Percentiles rank a stretch among this genome's conserved stretches.
Conservation (phyloP, 2,113 vertebrate species). For the Epinephelus lanceolatus region DNA sequence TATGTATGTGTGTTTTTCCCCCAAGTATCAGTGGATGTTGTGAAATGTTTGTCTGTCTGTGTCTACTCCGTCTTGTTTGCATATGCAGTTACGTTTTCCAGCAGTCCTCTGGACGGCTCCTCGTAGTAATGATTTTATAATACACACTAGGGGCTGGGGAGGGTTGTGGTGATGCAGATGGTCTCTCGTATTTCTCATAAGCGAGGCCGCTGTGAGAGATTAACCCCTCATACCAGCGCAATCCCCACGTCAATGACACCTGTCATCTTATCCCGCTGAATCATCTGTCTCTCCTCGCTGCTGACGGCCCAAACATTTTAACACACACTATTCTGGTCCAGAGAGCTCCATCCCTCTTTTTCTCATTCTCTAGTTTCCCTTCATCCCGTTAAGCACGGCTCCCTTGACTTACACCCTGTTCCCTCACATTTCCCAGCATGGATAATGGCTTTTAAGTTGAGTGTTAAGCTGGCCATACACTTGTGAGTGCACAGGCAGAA, state of each 20-base stretch:
- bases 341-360: conserved; percentile 54
- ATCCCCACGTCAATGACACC: conserved; percentile 76
- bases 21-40: conserved; percentile 9
- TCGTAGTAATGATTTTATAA: conserved; percentile 76
- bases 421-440: conserved; percentile 56
- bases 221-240: conserved; percentile 74
- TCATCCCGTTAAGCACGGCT: conserved; percentile 41
- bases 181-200: conserved; percentile 74
- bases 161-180: conserved; percentile 60
- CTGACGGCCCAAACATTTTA: conserved; percentile 70
- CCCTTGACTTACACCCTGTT: conserved; percentile 41
- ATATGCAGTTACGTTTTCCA: conserved; percentile 51
- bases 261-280: conserved; percentile 69
- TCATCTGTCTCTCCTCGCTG: conserved; percentile 62
- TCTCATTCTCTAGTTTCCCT: conserved; percentile 69
- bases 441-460: conserved; percentile 63
- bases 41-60: conserved; percentile 40
- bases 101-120: conserved; percentile 54
- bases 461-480: conserved; percentile 52
- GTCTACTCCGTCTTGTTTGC: conserved; percentile 45
- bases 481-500: conserved; percentile 40
- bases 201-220: conserved; percentile 61
- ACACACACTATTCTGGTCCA: conserved; percentile 74
- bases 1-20: conserved; percentile 25
- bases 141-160: conserved; percentile 53